Evolutionary conservation across 2,113 vertebrate species (phyloP), one percentile per base, ranked within the genome.

Genomic region (Mesocricetus auratus): DNA sequence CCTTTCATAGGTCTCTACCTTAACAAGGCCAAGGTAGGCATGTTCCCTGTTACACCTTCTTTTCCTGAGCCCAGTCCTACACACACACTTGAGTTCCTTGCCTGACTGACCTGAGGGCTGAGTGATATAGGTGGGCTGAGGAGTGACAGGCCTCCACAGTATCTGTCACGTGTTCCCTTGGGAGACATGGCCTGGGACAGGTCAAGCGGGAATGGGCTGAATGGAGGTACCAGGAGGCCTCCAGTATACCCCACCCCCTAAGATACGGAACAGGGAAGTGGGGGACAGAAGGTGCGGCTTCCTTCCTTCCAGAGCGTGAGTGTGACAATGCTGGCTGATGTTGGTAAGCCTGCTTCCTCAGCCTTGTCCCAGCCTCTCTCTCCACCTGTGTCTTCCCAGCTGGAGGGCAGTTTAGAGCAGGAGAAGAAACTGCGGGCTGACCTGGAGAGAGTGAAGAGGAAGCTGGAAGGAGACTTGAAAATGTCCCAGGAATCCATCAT

Each of bases 361-460:
- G 19, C 3, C 12, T 36, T 36, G 3, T 26, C 86, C 45, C 77
- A 71, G 1, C 50, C 53, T 56, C 19, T 19, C 69, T 81, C 56
- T 16, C 33, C 42, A 1, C 56, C n/a, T 0, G 0, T 81, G 75
- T 96, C 75, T 97, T 45, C 56, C 85, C 96, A 99, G 98, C 98
- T 99, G 1, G 98, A 99, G 97, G 98, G 96, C 73, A 99, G 98
- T 66, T 88, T 99, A 86, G 99, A 99, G 94, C 99, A 99, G 96
- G 99, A 99, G 95, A 99, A 98, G 95, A 99, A 99, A 93, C 93
- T 99, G 50, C 86, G 98, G 78, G 98, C 99, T 86, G 99, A 99
- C 96, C 98, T 99, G 94, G 99, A 99, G 17, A 97, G 99, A 97
- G 95, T 95, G 24, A 99, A 99, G 97, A 98, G 98, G 88, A 99